Base-by-base conservation (phyloP, 2,888 invertebrate species). In the Diarsia rubi region DNA sequence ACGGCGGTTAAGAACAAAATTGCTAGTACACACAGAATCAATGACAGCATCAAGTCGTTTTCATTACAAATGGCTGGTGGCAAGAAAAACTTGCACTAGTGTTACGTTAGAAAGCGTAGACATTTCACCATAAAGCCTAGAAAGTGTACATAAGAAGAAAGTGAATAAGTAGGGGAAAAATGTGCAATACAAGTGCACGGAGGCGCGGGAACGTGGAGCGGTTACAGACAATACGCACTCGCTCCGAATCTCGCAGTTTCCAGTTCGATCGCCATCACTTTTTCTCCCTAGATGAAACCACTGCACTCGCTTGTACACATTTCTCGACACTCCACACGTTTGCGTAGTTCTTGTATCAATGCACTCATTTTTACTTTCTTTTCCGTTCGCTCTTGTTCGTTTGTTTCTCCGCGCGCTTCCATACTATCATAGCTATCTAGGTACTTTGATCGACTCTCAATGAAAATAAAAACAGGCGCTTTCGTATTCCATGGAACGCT, bases 301-400 rank as follows among this genome's bases (percentile, higher is more conserved):
- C 88, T 88, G 92, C 92, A 91, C 90, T 93, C 91, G 90, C 92
- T 93, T 91, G 90, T 90, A 91, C 92, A 92, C 93, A 90, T 94
- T 93, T 93, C 94, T 94, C 92, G 85, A 52, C 89, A 87, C 91
- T 89, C 89, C 91, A 92, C 93, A 92, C 91, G 95, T 93, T 93
- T 91, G 92, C 94, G 94, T 94, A 94, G 93, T 94, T 95, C 94
- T 94, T 94, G 92, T 95, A 94, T 92, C 93, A 90, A 92, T 95
- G 95, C 93, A 93, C 94, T 95, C 94, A 96, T 95, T 96, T 96
- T 96, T 96, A 96, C 96, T 96, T 96, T 96, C 96, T 94, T 95
- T 95, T 95, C 95, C 95, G 93, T 94, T 96, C 96, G 95, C 96
- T 95, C 94, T 95, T 95, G 88, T 93, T 92, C 87, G 90, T 92